Evolutionary conservation across 2,888 invertebrate species (phyloP).

Genomic region (Eustalomyia histrio): DNA sequence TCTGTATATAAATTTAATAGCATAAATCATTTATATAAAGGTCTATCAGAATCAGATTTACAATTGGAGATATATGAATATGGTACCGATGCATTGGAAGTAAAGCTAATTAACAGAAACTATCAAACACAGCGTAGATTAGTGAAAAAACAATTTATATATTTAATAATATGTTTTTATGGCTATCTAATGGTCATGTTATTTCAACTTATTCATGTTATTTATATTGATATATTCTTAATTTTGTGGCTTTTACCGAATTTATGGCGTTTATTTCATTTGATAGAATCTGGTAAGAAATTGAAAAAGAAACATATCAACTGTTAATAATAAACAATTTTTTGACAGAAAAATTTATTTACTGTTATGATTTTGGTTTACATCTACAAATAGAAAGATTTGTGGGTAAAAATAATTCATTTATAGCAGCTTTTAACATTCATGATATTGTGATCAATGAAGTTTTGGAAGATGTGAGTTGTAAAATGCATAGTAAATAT

Average conservation of each 20-base stretch:
- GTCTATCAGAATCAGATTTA: constrained; percentile 67
- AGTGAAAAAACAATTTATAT: constrained; percentile 64
- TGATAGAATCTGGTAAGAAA: constrained; percentile 53
- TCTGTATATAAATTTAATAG: constrained; percentile 32
- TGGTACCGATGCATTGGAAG: constrained; percentile 70
- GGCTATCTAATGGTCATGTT: background rate
- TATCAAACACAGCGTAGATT: constrained; percentile 65
- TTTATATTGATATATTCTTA: constrained; percentile 26
- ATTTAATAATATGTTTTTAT: constrained; percentile 15
- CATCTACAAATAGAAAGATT: constrained; percentile 76
- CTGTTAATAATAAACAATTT: background rate
- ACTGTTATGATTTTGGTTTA: constrained; percentile 77
- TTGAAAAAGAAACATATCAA: background rate
- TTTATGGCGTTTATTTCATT: constrained; percentile 30
- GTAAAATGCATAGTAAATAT: constrained; percentile 2
- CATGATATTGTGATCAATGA: constrained; percentile 80
- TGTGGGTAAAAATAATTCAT: constrained; percentile 72
- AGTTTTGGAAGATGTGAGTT: constrained; percentile 79
- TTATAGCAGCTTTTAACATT: constrained; percentile 76
- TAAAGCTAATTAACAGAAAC: constrained; percentile 70
- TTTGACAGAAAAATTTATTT: constrained; percentile 73
- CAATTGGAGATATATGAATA: constrained; percentile 68
- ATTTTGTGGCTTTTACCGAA: constrained; percentile 36
- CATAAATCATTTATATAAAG: constrained; percentile 55
- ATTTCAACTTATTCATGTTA: constrained; percentile 12